Base-by-base conservation (phyloP, 53 echinoderm and acorn worm genomes). In the Actinopyga echinites region DNA sequence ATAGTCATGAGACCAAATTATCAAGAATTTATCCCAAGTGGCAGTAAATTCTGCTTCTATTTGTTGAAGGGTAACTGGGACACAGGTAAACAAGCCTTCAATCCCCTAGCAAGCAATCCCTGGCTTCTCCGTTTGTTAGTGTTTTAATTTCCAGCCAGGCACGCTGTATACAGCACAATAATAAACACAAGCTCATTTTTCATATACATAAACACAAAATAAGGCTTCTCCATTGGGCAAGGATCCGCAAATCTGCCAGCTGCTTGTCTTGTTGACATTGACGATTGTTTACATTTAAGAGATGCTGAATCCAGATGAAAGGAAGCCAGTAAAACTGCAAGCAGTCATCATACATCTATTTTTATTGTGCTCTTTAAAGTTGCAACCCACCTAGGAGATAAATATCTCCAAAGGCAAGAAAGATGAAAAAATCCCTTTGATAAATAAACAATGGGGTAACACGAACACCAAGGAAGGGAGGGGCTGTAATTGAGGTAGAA, bases 141-240 rank as follows among this genome's bases (percentile, higher is more conserved):
- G 57, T 78, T 78, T 78, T 78, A 54, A 78, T 78, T 62, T 78
- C 55, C 78, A 78, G 78, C 55, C 54, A 56, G 78, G 78, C 56
- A 78, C 57, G 55, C 57, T 78, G 78, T 78, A 78, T 78, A 78
- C 78, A 56, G 78, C 78, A 78, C 78, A 78, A 78, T 78, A 78
- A 78, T 78, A 78, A 78, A 78, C 78, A 78, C 78, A 30, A 52
- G 78, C 78, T 78, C 78, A 78, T 78, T 56, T 78, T 78, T 78
- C 78, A 78, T 78, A 78, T 78, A 78, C 57, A 78, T 56, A 78
- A 56, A 78, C 78, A 78, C 40, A 71, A 71, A 71, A 71, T 71
- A 71, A 71, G 44, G 42, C 71, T 40, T 25, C 40, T 71, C 71
- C 44, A 22, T 43, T 40, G 40, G 71, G 71, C 37, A 71, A 49